Evolutionary conservation across 2,888 invertebrate species (phyloP).

Genomic region (Eucera pruinosa): DNA sequence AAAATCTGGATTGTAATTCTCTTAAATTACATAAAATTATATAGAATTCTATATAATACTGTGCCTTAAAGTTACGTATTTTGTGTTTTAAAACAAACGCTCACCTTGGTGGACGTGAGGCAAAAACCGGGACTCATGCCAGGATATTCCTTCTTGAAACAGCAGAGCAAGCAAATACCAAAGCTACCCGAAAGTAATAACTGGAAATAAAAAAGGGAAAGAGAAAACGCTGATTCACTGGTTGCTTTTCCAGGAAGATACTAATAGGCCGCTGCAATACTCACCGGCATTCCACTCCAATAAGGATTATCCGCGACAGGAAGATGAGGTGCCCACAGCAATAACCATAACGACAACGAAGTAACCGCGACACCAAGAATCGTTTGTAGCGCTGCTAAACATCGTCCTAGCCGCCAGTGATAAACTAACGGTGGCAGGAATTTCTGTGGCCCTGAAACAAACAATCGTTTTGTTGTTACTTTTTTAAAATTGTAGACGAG

Average conservation of each 20-base stretch:
- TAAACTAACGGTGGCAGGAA: constrained; percentile 85
- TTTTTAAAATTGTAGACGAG: no score
- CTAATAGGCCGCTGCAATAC: constrained; percentile 6
- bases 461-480: no score
- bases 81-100: no score
- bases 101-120: constrained; percentile 76
- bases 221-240: neutral
- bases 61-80: neutral
- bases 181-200: constrained; percentile 80
- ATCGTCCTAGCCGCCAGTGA: constrained; percentile 85
- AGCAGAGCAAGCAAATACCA: constrained; percentile 79
- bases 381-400: constrained; percentile 85
- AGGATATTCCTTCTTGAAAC: constrained; percentile 80
- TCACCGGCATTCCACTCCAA: constrained; percentile 88
- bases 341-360: constrained; percentile 86
- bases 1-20: no score
- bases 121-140: constrained; percentile 78
- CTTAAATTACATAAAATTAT: no score
- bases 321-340: constrained; percentile 87
- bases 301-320: constrained; percentile 87
- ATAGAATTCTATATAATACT: neutral
- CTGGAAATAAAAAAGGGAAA: constrained; percentile 58
- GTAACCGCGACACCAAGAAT: constrained; percentile 86
- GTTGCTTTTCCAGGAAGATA: neutral
- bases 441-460: constrained; percentile 84